Conservation (phyloP, 2,797 vertebrate genomes). For the Phalanger gymnotis region DNA sequence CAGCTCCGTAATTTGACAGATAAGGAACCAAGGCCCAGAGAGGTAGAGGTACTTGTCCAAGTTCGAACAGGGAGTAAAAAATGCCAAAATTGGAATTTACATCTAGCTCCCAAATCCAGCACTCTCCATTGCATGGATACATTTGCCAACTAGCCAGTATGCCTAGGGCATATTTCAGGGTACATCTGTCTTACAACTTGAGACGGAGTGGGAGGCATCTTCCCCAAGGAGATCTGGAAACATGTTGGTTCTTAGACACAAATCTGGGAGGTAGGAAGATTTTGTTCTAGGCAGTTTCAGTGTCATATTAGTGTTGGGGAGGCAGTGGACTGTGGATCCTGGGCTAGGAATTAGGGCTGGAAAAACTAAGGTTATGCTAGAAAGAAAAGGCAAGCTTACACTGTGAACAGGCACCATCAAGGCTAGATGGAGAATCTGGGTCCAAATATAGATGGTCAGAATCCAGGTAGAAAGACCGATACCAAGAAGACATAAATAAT, state of each 20-base stretch:
- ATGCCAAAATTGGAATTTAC: neutral
- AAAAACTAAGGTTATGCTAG: neutral
- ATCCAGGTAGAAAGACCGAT: neutral
- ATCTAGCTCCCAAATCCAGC: neutral
- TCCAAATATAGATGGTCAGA: neutral
- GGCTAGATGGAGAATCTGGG: neutral
- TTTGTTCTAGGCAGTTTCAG: neutral
- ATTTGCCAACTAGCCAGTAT: neutral
- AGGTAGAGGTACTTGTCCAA: neutral
- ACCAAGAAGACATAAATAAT: neutral
- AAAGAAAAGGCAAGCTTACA: neutral
- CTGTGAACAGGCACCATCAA: neutral
- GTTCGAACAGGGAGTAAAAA: neutral
- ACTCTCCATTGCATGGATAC: neutral
- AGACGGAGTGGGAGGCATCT: neutral
- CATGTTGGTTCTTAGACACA: neutral
- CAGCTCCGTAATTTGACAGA: neutral
- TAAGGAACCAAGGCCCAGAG: neutral
- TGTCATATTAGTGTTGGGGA: neutral
- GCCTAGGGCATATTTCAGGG: neutral
- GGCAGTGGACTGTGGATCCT: neutral
- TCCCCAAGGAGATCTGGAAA: neutral
- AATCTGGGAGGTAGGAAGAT: neutral
- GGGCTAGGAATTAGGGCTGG: neutral
- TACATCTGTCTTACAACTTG: neutral